These are phyloP conservation scores for Toxotes lorentzi DNA, from an alignment of 2,797 vertebrate genomes.

Conservation along the genomic window DNA sequence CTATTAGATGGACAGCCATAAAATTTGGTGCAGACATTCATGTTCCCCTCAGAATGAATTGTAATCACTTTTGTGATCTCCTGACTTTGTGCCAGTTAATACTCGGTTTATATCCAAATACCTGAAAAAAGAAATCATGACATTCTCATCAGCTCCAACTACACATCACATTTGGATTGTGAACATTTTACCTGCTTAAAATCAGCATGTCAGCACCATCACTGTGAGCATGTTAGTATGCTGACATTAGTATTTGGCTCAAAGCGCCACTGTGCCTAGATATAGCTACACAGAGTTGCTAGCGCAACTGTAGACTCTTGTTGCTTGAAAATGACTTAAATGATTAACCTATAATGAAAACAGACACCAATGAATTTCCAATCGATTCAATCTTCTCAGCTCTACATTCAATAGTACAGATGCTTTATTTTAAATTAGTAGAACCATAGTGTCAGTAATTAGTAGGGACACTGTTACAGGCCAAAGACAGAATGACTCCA, in stretches of 20 bases:
- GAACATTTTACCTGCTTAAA: background rate
- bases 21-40: background rate
- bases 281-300: background rate
- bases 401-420: background rate
- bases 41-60: background rate
- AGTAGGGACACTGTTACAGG: constrained; percentile 47
- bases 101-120: background rate
- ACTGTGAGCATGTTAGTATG: background rate
- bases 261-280: background rate
- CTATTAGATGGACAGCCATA: no score
- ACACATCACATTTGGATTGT: background rate
- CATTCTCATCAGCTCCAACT: background rate
- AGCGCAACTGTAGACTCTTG: background rate
- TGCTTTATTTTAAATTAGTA: background rate
- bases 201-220: background rate
- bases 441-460: constrained; percentile 15
- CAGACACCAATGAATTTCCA: background rate
- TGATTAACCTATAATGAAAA: background rate
- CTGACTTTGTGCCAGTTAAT: no score
- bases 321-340: background rate
- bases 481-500: constrained; percentile 65
- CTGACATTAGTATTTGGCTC: background rate
- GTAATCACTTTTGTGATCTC: background rate
- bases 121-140: background rate
- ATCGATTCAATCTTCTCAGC: background rate